Base-by-base conservation (phyloP, 1,140 invertebrate genomes). In the Drosophila lacertosa region DNA sequence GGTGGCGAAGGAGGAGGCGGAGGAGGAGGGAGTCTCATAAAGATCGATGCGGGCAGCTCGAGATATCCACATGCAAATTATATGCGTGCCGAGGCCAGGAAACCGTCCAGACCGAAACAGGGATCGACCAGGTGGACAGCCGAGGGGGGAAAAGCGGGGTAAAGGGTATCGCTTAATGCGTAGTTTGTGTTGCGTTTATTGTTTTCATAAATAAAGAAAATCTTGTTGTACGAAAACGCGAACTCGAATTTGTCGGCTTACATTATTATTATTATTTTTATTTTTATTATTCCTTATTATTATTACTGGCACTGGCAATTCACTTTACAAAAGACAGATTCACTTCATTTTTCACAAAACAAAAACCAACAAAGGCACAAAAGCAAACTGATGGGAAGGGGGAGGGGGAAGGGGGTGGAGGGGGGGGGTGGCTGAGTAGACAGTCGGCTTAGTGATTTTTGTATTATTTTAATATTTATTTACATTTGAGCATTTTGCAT, bases 401-500 rank as follows among this genome's bases (percentile, higher is more conserved):
- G 39, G 37, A 57, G 51, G 55, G 39, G 53, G 69, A n/a, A n/a
- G 44, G 62, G 59, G 54, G 73, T 29, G 66, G 60, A 57, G 55
- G 39, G 53, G 69, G 44, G 62, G 59, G 54, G 73, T 29, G 66
- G 57, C 44, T 44, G 33, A 10, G 58, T 13, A 33, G 54, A n/a
- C 44, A 26, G 16, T 42, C 42, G 77, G 67, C 59, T 74, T 66
- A 69, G 59, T 76, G 70, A 73, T 75, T 88, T 76, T 88, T 88
- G 83, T 82, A 88, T 89, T 88, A 88, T 89, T 88, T 88, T 88
- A 88, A 88, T 88, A 83, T 89, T 89, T 89, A 78, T 89, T 89
- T 89, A 88, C 86, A 78, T 89, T 82, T 81, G 74, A 78, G 77
- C 45, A 76, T 88, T 89, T 89, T 89, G 86, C 86, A 89, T 89